Base-by-base conservation (phyloP, 2,888 invertebrate genomes). In the Ophraella communa region DNA sequence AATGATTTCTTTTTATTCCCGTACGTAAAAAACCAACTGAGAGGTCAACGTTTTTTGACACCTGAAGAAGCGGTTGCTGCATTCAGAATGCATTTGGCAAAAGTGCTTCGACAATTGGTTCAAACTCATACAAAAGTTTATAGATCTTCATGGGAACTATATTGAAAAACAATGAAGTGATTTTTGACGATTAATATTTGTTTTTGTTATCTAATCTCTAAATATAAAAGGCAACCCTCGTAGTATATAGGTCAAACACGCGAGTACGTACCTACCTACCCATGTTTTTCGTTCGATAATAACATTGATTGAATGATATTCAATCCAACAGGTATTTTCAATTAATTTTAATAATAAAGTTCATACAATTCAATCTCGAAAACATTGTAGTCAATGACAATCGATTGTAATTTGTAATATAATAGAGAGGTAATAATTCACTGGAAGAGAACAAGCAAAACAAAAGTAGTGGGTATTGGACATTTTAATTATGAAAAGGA, bases 261-360 rank as follows among this genome's bases (percentile, higher is more conserved):
- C n/a, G 11, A 33, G 10, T 33, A 33, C 10, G 7, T 35, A 3
- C 14, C n/a, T n/a, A n/a, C n/a, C n/a, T n/a, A n/a, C n/a, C n/a
- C 35, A 14, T 5, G 35, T 39, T 39, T n/a, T 39, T 3, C 17
- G 7, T 17, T 39, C 14, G 39, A 17, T 7, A 39, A 17, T 39
- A 14, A 17, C 17, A 17, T 17, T 1, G 39, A 17, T n/a, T 2
- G 39, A 5, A n/a, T 4, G 45, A 20, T 45, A 45, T 45, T 18
- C 7, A 21, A 20, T 45, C 11, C 3, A 45, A 45, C 11, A 45
- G 20, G 21, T 39, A 30, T 53, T 54, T 39, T 7, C 39, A 23
- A 54, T 39, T 39, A 23, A n/a, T 35, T 53, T 35, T 35, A 35
- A 53, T 53, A 53, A n/a, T n/a, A n/a, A n/a, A n/a, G n/a, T n/a